A percentile compares a stretch with the other conserved stretches of the same genome.
phyloP scores from a whole-genome alignment of 2,888 invertebrate genomes.

The Argynnis bischoffii region DNA sequence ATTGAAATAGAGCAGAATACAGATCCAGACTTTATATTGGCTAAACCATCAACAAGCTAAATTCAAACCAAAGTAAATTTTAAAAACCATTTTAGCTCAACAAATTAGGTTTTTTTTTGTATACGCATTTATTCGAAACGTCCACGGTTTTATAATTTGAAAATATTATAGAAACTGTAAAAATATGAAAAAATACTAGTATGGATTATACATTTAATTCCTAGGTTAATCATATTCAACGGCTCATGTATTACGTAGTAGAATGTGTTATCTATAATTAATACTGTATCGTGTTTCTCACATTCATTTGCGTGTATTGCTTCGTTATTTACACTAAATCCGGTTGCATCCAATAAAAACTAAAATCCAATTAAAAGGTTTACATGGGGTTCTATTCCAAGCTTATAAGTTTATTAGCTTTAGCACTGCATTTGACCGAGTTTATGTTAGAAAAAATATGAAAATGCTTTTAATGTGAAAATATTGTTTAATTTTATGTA shows the following conservation, averaged over 20 bases:
- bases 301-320: slow-evolving; percentile 22
- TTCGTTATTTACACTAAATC: slow-evolving; percentile 19
- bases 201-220: neutral
- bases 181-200: no score
- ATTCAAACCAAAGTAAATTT: no score
- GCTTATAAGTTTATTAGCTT: slow-evolving; percentile 15
- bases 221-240: slow-evolving; percentile 10
- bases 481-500: no score
- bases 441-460: neutral
- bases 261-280: neutral
- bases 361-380: slow-evolving; percentile 17
- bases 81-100: no score
- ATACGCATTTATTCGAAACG: no score
- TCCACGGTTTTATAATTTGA: no score
- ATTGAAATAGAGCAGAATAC: no score
- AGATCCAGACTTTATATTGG: no score
- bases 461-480: no score
- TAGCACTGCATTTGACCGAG: neutral
- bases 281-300: slow-evolving; percentile 11
- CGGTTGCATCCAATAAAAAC: slow-evolving; percentile 24
- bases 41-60: no score
- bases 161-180: no score
- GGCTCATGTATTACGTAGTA: neutral
- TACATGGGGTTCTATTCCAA: slow-evolving; percentile 1
- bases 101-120: no score